Conservation (phyloP, 2,113 vertebrate genomes). For the Thinocorus orbignyianus region DNA sequence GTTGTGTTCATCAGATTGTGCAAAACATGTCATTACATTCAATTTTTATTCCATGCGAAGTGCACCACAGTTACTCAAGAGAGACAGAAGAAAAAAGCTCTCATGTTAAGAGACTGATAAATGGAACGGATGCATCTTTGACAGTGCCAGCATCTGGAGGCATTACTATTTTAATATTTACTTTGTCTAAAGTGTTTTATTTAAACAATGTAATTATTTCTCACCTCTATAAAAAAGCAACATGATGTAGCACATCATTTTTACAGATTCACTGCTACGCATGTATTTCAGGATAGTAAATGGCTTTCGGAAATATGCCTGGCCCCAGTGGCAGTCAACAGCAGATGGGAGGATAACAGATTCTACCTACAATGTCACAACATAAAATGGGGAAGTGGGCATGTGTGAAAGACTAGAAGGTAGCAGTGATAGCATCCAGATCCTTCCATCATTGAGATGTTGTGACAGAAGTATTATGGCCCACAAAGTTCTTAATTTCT, state of each 20-base stretch:
- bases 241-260: slow-evolving; percentile 4
- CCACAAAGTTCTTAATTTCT: neutral
- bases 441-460: neutral
- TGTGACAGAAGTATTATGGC: neutral
- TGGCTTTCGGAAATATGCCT: slow-evolving; percentile 1
- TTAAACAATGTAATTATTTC: neutral
- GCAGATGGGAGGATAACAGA: slow-evolving; percentile 46
- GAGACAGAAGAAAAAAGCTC: neutral
- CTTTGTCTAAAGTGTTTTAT: neutral
- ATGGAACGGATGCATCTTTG: neutral
- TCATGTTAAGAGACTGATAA: neutral
- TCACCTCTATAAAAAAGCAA: neutral
- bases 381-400: neutral
- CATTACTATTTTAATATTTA: slow-evolving; percentile 44
- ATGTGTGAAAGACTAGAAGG: neutral
- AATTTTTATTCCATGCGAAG: neutral
- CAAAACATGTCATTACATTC: neutral
- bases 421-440: neutral
- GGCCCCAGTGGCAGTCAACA: slow-evolving; percentile 1
- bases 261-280: slow-evolving; percentile 11
- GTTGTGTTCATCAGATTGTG: neutral
- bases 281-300: slow-evolving; percentile 23
- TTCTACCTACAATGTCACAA: neutral
- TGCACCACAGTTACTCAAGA: neutral
- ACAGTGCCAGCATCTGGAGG: slow-evolving; percentile 6